These are phyloP conservation scores for Eulithis prunata DNA, from an alignment of 2,888 invertebrate species.

Conservation along the genomic window DNA sequence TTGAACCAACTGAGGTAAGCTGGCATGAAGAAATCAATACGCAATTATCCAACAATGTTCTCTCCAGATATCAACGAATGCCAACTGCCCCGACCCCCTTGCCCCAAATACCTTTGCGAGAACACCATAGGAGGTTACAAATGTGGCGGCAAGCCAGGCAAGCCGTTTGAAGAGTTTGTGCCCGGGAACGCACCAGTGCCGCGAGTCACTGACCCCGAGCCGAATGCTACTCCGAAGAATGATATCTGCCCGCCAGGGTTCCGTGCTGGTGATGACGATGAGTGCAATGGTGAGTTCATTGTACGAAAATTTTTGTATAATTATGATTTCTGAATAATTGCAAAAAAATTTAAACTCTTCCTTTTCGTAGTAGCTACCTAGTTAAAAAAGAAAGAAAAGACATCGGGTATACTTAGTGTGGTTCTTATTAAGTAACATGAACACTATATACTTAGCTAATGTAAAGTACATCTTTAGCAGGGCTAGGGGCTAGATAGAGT, in stretches of 20 bases:
- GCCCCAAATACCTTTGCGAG: conserved; percentile 78
- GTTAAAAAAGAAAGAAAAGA: too few species aligned
- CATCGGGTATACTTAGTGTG: too few species aligned
- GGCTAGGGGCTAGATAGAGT: too few species aligned
- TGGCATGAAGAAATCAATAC: too few species aligned
- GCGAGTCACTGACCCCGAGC: conserved; percentile 48
- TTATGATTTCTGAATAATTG: too few species aligned
- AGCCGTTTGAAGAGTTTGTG: conserved; percentile 61
- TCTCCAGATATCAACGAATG: conserved; percentile 94
- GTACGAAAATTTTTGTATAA: not conserved
- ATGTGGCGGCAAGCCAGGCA: conserved; percentile 76
- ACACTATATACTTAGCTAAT: too few species aligned
- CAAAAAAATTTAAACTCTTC: too few species aligned
- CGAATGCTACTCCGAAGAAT: conserved; percentile 51
- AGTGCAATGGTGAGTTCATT: conserved; percentile 75
- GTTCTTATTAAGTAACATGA: too few species aligned
- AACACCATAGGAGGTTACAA: conserved; percentile 81
- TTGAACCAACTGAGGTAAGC: too few species aligned
- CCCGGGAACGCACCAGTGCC: conserved; percentile 43
- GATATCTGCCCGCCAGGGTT: conserved; percentile 84
- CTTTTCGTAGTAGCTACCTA: too few species aligned
- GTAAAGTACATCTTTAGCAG: too few species aligned
- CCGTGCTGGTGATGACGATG: conserved; percentile 76
- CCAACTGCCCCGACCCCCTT: conserved; percentile 73
- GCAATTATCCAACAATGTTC: not conserved